Conservation (phyloP, 2,113 vertebrate genomes). For the Caranx ignobilis region DNA sequence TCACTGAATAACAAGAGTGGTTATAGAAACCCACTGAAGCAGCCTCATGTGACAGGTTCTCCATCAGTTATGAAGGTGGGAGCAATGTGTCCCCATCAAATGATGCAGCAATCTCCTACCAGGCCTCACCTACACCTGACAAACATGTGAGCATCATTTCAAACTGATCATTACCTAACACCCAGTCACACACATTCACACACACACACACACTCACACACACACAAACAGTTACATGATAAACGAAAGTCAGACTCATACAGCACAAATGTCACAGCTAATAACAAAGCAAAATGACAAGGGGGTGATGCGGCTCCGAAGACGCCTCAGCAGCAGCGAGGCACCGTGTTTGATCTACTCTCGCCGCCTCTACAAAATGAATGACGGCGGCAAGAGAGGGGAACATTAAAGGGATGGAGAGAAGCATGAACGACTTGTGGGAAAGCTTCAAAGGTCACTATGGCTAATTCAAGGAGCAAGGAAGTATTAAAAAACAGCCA, state of each 20-base stretch:
- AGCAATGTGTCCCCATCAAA: constrained; percentile 18
- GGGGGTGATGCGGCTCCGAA: constrained; percentile 23
- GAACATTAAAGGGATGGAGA: constrained; percentile 53
- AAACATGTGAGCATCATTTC: constrained; percentile 32
- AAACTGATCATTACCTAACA: constrained; percentile 29
- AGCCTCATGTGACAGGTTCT: constrained; percentile 11
- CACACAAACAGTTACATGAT: constrained; percentile 30
- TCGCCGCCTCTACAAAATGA: constrained; percentile 37
- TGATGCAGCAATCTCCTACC: not conserved
- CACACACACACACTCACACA: not conserved
- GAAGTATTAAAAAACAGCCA: constrained; percentile 63
- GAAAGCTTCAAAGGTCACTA: constrained; percentile 63
- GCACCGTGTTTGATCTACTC: constrained; percentile 52
- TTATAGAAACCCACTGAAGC: constrained; percentile 11
- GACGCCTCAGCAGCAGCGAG: constrained; percentile 7
- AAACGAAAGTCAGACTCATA: constrained; percentile 38
- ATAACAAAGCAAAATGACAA: constrained; percentile 56
- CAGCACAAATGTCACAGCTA: constrained; percentile 18
- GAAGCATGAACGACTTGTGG: constrained; percentile 38
- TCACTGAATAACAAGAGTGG: constrained; percentile 25
- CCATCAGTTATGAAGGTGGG: constrained; percentile 20
- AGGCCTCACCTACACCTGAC: not conserved
- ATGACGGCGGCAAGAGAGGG: constrained; percentile 34
- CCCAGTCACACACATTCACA: not conserved
- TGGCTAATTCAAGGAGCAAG: constrained; percentile 64